Base-by-base conservation (phyloP, 2,797 vertebrate genomes). In the Thamnophis elegans region DNA sequence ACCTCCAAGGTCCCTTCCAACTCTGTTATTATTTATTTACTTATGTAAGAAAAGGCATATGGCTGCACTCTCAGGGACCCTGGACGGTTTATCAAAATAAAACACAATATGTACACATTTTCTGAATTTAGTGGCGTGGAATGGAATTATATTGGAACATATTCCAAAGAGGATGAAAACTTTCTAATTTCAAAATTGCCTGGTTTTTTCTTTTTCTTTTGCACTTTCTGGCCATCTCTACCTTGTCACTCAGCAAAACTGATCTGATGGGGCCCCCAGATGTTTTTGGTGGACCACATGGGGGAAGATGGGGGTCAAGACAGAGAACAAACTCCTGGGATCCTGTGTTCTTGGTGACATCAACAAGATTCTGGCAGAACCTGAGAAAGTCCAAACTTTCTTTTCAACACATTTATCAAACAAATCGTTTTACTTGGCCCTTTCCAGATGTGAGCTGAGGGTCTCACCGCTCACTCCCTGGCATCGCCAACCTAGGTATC, bases 401-500 rank as follows among this genome's bases (percentile, higher is more conserved):
- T 59, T 47, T 59, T 59, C 36, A 59, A 12, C 6, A 82, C 9
- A 0, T 36, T 36, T 36, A 32, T 14, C 82, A 89, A 88, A 28
- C 6, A 55, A 58, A 25, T 82, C 54, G 26, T 59, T 82, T 88
- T 62, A 14, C 56, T 13, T 4, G 26, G 47, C 13, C 62, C 22
- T 22, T 90, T 6, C 54, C 5, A 53, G 18, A 28, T 60, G 60
- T 56, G 60, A 55, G 9, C 1, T 18, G 32, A 10, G 28, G 36
- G 95, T 93, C 94, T 95, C 58, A 62, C 47, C 7, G 65, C 8
- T 20, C 65, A 42, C 28, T 28, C 20, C 18, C 22, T 62, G 73
- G n/a, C 4, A n/a, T 68, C 68, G 11, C 58, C 95, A 95, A 94
- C 95, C 94, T 94, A 87, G 14, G 78, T 90, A 94, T 93, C 51